These are phyloP conservation scores for Papilio helenus DNA, from an alignment of 1,140 invertebrate genomes.

Conservation along the genomic window DNA sequence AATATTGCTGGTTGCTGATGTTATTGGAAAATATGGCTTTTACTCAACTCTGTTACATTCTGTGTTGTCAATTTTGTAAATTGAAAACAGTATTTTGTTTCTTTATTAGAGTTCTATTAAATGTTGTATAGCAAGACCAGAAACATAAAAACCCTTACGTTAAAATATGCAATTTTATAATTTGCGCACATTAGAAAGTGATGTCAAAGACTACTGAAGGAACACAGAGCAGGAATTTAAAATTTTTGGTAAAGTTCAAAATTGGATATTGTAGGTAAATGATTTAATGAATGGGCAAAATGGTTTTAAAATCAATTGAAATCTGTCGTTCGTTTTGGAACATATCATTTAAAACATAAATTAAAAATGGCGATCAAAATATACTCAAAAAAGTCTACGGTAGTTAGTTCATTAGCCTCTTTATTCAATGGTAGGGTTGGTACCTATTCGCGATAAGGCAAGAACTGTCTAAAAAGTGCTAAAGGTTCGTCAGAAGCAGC, in stretches of 20 bases:
- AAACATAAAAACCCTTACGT: too few species aligned
- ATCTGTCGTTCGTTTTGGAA: too few species aligned
- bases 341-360: too few species aligned
- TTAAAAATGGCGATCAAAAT: neutral
- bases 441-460: neutral
- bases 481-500: neutral
- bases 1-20: neutral
- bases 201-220: too few species aligned
- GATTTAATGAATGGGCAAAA: too few species aligned
- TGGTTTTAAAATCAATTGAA: too few species aligned
- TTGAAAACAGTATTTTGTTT: neutral
- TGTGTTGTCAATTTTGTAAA: slow-evolving; percentile 2
- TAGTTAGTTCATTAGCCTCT: neutral
- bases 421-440: neutral
- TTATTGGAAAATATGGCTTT: slow-evolving; percentile 24
- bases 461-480: neutral
- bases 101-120: neutral
- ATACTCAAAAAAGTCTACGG: neutral
- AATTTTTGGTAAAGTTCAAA: too few species aligned
- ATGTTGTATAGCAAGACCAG: too few species aligned
- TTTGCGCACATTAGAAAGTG: too few species aligned
- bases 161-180: too few species aligned
- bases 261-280: too few species aligned
- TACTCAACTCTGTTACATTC: neutral
- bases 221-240: too few species aligned